Base-by-base conservation (phyloP, 1,140 invertebrate genomes). In the Trypoxylus dichotomus region DNA sequence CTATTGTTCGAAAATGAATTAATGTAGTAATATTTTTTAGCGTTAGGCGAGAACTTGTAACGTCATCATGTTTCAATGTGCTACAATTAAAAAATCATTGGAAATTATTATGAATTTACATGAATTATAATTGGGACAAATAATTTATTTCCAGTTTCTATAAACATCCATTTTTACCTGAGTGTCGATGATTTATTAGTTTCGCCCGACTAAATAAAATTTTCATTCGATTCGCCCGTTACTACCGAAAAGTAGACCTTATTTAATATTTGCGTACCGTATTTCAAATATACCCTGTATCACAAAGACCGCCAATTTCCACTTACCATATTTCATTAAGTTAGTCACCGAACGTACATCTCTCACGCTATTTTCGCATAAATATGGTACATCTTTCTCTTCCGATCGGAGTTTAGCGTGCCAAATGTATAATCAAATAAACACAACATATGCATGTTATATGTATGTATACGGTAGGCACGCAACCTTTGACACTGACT, bases 401-500 rank as follows among this genome's bases (percentile, higher is more conserved):
- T 68, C 27, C 24, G 60, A 68, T 68, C 60, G 24, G 19, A 0
- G 60, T 15, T 68, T 24, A 8, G 27, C 60, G 24, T 68, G 60
- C 60, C 60, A 68, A 68, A 68, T 37, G 32, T 37, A 37, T 68
- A 68, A 68, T 68, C 60, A 29, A 68, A 68, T 68, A 68, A 68
- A 68, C 27, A 68, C 47, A 54, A 19, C 60, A 27, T 24, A 68
- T 29, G 10, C 15, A 68, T 0, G 32, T 37, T 29, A 25, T 29
- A 68, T 0, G 32, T 37, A 37, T 37, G 32, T 37, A 8, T 37
- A 29, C 60, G 13, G 21, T 24, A 68, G 8, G 11, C 24, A 27
- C 60, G 60, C 60, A 68, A 68, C 21, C 60, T 68, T 68, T 68
- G 60, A 68, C 60, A 68, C 60, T 68, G 60, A 68, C 60, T 68